Evolutionary conservation across 1,140 invertebrate species (phyloP), one percentile per base, ranked within the genome.

Genomic region (Chionoecetes opilio): DNA sequence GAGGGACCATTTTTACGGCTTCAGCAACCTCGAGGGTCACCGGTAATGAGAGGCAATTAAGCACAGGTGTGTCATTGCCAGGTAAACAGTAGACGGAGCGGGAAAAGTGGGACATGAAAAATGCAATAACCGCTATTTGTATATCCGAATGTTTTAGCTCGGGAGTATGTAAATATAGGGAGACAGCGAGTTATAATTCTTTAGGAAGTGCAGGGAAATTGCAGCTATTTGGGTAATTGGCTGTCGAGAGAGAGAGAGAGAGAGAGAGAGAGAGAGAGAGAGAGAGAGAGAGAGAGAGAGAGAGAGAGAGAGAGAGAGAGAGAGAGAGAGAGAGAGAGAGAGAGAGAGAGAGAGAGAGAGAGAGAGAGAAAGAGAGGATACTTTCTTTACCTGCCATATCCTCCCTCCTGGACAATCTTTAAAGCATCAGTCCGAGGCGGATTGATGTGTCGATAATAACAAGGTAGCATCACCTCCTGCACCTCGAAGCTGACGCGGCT

Each of bases 91-190:
- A 75, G 63, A 75, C 63, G 63, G 63, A n/a, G 63, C 63, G 63
- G 63, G 63, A 75, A 75, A 75, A 75, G 63, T 75, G 63, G 63
- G 63, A n/a, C 63, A 75, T 75, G 46, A 75, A 75, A 75, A 75
- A 75, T n/a, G n/a, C 21, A 26, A n/a, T 75, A 75, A 75, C n/a
- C 63, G n/a, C n/a, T 75, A 75, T 75, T 75, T 75, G 21, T 75
- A 75, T 75, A n/a, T 75, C 63, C 63, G 46, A 75, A 75, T 75
- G 63, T n/a, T 75, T 75, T n/a, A 75, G 63, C n/a, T 0, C 21
- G n/a, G n/a, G 53, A 63, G 63, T n/a, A n/a, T n/a, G 63, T 75
- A 75, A 75, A 75, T 26, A 75, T n/a, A 26, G 5, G 1, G 63
- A 75, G 21, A 75, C 21, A 75, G n/a, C 21, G 11, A 14, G 21